These are phyloP conservation scores for Drosophila obscura DNA, from an alignment of 1,140 invertebrate genomes.

Conservation along the genomic window DNA sequence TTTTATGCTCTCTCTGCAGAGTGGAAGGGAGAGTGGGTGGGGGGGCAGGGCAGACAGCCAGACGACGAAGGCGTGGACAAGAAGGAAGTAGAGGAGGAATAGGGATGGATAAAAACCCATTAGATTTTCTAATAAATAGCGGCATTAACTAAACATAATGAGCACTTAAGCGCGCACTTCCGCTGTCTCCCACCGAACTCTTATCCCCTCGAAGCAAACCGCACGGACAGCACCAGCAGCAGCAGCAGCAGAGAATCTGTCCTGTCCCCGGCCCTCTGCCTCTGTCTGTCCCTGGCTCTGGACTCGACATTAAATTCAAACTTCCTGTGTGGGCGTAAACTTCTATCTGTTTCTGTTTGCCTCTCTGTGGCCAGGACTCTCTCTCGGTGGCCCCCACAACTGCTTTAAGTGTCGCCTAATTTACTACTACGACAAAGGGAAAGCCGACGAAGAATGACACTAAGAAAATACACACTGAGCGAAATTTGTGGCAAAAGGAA, in stretches of 20 bases:
- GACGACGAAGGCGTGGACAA: slow-evolving; percentile 5
- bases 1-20: slow-evolving; percentile 30
- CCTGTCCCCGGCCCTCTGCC: not conserved
- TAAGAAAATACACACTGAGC: no score
- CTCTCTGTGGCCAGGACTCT: slow-evolving; percentile 3
- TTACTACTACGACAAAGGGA: slow-evolving; percentile 55
- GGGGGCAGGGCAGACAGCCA: not conserved
- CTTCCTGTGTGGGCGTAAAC: slow-evolving; percentile 40
- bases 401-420: slow-evolving; percentile 67
- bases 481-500: not conserved
- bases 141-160: slow-evolving; percentile 71
- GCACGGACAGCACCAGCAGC: not conserved
- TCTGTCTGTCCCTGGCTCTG: not conserved
- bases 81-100: not conserved
- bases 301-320: slow-evolving; percentile 60
- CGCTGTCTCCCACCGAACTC: slow-evolving; percentile 22
- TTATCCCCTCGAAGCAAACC: not conserved
- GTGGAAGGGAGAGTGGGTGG: not conserved
- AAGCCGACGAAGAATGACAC: not conserved
- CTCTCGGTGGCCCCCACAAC: slow-evolving; percentile 25
- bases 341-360: slow-evolving; percentile 26
- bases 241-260: no score
- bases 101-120: slow-evolving; percentile 51
- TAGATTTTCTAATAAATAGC: slow-evolving; percentile 71
- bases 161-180: slow-evolving; percentile 70